phyloP scores from a whole-genome alignment of 64 coral and sea anemone species.

The Montipora foliosa region DNA sequence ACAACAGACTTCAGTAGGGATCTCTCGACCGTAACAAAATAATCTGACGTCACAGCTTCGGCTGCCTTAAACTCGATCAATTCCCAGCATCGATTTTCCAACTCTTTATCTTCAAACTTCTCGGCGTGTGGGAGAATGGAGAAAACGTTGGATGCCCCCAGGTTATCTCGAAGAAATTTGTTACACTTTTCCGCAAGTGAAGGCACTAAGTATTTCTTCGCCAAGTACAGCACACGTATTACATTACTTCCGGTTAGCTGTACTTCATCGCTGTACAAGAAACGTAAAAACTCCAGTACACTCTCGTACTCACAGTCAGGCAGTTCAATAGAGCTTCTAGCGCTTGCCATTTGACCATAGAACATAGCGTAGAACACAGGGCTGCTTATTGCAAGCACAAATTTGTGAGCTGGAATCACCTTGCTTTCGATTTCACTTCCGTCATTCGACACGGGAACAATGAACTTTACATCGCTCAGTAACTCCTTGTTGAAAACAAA shows the following conservation, averaged over 20 bases:
- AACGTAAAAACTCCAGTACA: conserved; percentile 29
- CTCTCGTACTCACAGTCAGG: conserved; percentile 48
- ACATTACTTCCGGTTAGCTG: conserved; percentile 22
- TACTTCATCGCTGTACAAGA: conserved; percentile 24
- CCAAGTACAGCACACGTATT: conserved; percentile 32
- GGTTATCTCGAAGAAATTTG: neutral
- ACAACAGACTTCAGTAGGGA: conserved; percentile 3
- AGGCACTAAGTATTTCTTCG: conserved; percentile 34
- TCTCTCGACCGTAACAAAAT: conserved; percentile 22
- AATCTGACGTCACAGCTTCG: conserved; percentile 27
- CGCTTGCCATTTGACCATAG: conserved; percentile 5
- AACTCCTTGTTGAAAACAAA: conserved; percentile 27
- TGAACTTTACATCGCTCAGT: conserved; percentile 36
- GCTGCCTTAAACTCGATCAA: neutral
- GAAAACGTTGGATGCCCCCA: conserved; percentile 7
- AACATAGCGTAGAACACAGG: conserved; percentile 54
- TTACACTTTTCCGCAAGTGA: neutral
- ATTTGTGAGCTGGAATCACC: conserved; percentile 39
- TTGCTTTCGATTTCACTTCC: neutral
- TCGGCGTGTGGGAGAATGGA: conserved; percentile 11
- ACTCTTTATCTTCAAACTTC: conserved; percentile 42
- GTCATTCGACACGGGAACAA: neutral
- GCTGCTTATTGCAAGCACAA: conserved; percentile 38
- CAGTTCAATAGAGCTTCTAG: conserved; percentile 27
- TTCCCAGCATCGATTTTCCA: conserved; percentile 46